phyloP scores from a whole-genome alignment of 92 coral and sea anemone species.

The Blastomussa wellsi region DNA sequence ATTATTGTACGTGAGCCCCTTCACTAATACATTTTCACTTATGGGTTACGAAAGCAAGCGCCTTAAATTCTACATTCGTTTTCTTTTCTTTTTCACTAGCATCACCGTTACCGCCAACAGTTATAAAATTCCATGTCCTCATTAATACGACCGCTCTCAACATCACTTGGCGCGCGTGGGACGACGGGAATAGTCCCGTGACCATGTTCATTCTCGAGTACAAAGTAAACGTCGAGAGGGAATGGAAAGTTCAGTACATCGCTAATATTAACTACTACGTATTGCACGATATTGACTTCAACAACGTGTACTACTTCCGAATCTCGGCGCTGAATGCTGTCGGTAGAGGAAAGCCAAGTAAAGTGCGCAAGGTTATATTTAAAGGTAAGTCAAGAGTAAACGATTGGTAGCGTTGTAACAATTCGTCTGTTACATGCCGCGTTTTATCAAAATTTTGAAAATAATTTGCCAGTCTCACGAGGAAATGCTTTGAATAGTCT shows the following conservation, averaged over 20 bases:
- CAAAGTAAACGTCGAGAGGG: slow-evolving; percentile 47
- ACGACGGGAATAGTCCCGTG: slow-evolving; percentile 78
- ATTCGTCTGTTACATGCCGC: background rate
- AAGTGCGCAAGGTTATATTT: slow-evolving; percentile 38
- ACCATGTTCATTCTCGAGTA: slow-evolving; percentile 73
- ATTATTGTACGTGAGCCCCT: too few relatives aligned
- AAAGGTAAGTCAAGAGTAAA: background rate
- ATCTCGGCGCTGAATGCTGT: slow-evolving; percentile 83
- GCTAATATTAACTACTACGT: slow-evolving; percentile 53
- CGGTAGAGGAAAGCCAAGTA: slow-evolving; percentile 77
- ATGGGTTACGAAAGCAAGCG: background rate
- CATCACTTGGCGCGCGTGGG: slow-evolving; percentile 81
- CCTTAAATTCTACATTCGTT: background rate
- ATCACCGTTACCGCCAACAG: slow-evolving; percentile 79
- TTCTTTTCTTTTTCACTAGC: slow-evolving; percentile 35
- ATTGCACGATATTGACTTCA: slow-evolving; percentile 63
- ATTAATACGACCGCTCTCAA: slow-evolving; percentile 68
- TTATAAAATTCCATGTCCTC: slow-evolving; percentile 53
- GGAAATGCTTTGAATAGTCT: background rate
- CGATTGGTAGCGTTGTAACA: background rate
- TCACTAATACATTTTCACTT: too few relatives aligned
- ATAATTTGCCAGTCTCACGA: background rate
- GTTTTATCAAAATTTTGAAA: background rate
- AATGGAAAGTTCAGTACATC: slow-evolving; percentile 71
- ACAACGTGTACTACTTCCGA: slow-evolving; percentile 63